A percentile compares a stretch with the other conserved stretches of the same genome.
Conservation (phyloP, 1,140 invertebrate genomes). For the Bathynomus jamesi region DNA sequence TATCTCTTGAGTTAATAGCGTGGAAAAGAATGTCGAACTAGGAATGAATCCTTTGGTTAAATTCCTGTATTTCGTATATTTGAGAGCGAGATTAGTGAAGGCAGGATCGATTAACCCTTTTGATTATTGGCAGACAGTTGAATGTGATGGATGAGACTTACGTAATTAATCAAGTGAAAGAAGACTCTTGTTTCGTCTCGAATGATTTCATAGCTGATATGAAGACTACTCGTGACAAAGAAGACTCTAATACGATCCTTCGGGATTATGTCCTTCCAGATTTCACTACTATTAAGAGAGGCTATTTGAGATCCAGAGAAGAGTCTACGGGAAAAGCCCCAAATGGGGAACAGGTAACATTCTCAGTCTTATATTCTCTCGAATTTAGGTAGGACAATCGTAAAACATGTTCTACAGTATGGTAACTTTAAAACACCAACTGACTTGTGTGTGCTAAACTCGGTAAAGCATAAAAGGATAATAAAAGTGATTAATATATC, state of each 20-base stretch:
- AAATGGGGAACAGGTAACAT: slow-evolving; percentile 53
- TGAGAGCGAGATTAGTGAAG: no score
- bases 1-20: no score
- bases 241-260: slow-evolving; percentile 57
- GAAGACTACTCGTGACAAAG: slow-evolving; percentile 60
- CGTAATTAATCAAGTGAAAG: slow-evolving; percentile 97
- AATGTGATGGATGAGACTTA: slow-evolving; percentile 99
- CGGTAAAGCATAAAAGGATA: no score
- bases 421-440: neutral
- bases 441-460: neutral
- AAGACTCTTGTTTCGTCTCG: slow-evolving; percentile 93
- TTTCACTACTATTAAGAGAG: slow-evolving; percentile 74
- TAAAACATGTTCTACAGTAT: no score
- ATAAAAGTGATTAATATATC: no score
- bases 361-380: slow-evolving; percentile 3
- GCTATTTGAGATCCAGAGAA: slow-evolving; percentile 58
- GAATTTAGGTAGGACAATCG: no score
- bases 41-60: neutral
- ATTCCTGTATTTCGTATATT: neutral
- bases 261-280: slow-evolving; percentile 94
- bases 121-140: slow-evolving; percentile 60
- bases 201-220: slow-evolving; percentile 78
- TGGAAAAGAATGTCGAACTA: no score
- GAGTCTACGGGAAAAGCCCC: slow-evolving; percentile 51
- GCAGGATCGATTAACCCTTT: no score